These are phyloP conservation scores for Grallaria varia DNA, from an alignment of 2,113 vertebrate species.

Conservation along the genomic window DNA sequence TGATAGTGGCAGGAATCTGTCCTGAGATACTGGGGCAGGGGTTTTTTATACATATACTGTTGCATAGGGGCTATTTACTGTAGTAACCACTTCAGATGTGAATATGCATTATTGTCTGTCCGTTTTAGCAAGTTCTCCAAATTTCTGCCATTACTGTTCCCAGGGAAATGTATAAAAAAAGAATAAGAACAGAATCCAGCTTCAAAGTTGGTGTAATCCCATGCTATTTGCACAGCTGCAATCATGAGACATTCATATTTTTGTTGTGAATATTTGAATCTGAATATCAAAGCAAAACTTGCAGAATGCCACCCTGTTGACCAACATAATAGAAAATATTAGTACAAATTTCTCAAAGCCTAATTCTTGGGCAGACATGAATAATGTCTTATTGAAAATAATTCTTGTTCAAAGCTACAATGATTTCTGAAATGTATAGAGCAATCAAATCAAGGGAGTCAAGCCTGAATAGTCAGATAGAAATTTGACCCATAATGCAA, in stretches of 20 bases:
- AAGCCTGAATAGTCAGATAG: neutral
- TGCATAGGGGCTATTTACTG: neutral
- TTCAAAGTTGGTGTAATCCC: conserved; percentile 47
- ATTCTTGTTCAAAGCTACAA: conserved; percentile 40
- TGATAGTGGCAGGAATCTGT: neutral
- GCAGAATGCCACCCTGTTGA: conserved; percentile 58
- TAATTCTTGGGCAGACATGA: conserved; percentile 41
- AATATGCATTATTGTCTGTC: neutral
- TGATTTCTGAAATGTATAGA: conserved; percentile 44
- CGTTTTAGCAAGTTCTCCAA: neutral
- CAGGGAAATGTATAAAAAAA: conserved; percentile 30
- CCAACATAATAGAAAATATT: conserved; percentile 65
- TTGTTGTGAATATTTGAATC: conserved; percentile 61
- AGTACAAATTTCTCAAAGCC: conserved; percentile 46
- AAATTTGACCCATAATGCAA: conserved; percentile 9
- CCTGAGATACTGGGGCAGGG: neutral
- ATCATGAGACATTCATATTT: conserved; percentile 66
- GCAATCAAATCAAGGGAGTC: conserved; percentile 41
- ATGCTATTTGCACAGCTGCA: conserved; percentile 59
- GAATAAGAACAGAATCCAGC: neutral
- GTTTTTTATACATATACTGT: neutral
- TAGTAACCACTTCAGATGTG: neutral
- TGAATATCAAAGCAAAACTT: conserved; percentile 59
- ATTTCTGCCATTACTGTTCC: conserved; percentile 13
- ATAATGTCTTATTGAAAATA: conserved; percentile 50